Evolutionary conservation across 1,140 invertebrate species (phyloP).

Genomic region (Stegodyphus dumicola): DNA sequence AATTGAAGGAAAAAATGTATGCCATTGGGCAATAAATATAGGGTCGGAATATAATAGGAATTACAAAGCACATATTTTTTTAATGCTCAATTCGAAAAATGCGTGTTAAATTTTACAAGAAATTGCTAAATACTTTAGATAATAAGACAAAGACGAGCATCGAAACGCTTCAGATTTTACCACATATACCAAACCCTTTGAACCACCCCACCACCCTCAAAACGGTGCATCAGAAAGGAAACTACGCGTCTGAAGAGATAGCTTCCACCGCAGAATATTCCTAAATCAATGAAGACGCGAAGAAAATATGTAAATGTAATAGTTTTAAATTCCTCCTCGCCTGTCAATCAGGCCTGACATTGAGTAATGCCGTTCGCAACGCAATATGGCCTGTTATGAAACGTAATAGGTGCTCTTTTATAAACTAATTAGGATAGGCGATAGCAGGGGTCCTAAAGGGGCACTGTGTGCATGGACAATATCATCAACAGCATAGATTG

Average conservation of each 20-base stretch:
- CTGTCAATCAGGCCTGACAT: constrained; percentile 53
- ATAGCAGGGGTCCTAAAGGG: no score
- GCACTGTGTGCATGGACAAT: constrained; percentile 28
- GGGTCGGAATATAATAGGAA: no score
- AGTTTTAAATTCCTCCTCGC: constrained; percentile 57
- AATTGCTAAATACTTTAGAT: no score
- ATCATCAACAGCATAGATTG: constrained; percentile 7
- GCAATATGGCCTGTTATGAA: constrained; percentile 45
- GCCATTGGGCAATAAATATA: no score
- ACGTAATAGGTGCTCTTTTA: constrained; percentile 48
- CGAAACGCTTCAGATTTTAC: no score
- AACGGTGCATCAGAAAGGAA: not conserved
- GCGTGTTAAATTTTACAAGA: no score
- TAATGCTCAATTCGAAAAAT: no score
- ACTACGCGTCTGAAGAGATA: constrained; percentile 2
- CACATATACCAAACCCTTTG: no score
- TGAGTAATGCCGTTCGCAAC: constrained; percentile 51
- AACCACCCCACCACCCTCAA: no score
- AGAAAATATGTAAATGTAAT: constrained; percentile 60
- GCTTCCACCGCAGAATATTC: not conserved
- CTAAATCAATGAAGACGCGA: constrained; percentile 56
- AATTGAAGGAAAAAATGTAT: no score
- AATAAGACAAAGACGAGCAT: no score
- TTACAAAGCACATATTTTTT: no score
- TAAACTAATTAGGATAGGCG: constrained; percentile 47